These are phyloP conservation scores for Sylvilagus bachmani DNA, from an alignment of 2,113 vertebrate species.

Conservation along the genomic window DNA sequence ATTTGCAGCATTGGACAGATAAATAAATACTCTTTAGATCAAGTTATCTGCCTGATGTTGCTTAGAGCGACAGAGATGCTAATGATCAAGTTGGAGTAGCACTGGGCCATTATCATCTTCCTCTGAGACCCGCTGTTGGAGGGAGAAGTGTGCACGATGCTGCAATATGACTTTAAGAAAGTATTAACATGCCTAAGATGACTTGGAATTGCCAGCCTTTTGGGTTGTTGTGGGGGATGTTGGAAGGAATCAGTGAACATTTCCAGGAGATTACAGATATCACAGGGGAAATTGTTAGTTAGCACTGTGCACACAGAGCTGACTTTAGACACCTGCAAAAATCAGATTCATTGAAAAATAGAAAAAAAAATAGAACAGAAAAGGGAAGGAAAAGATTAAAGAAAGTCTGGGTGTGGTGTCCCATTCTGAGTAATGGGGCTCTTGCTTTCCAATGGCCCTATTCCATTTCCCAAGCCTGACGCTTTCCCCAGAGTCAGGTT, in stretches of 20 bases:
- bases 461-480: background rate
- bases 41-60: slow-evolving; percentile 75
- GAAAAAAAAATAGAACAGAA: background rate
- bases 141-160: slow-evolving; percentile 73
- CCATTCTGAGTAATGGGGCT: background rate
- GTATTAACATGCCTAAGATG: slow-evolving; percentile 85
- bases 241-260: slow-evolving; percentile 86
- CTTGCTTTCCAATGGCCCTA: background rate
- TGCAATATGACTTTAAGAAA: slow-evolving; percentile 87
- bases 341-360: slow-evolving; percentile 61
- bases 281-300: slow-evolving; percentile 87
- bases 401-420: slow-evolving; percentile 8
- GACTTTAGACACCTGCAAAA: slow-evolving; percentile 88
- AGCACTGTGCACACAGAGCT: slow-evolving; percentile 84
- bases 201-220: slow-evolving; percentile 87
- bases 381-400: background rate
- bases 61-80: slow-evolving; percentile 75
- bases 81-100: slow-evolving; percentile 74
- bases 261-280: slow-evolving; percentile 88
- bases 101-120: slow-evolving; percentile 72
- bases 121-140: slow-evolving; percentile 78
- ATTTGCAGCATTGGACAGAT: slow-evolving; percentile 75
- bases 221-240: slow-evolving; percentile 85
- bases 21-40: slow-evolving; percentile 80
- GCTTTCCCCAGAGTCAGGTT: background rate